Evolutionary conservation across 1,140 invertebrate genomes (phyloP).

Genomic region (Batillaria attramentaria): DNA sequence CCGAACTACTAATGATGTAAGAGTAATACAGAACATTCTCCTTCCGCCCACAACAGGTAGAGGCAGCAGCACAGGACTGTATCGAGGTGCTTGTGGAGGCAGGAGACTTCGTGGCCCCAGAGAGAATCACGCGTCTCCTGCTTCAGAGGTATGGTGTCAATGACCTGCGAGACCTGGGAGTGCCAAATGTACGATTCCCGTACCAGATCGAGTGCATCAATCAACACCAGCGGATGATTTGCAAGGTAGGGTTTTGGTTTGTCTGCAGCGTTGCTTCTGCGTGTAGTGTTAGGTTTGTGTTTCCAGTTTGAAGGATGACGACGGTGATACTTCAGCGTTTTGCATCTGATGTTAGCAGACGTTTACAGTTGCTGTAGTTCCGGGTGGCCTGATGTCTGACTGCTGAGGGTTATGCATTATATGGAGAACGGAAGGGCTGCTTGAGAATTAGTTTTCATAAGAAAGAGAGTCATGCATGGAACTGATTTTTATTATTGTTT

Average conservation of each 20-base stretch:
- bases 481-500: too few relatives aligned
- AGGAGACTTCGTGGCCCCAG: constrained; percentile 53
- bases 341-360: too few relatives aligned
- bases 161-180: constrained; percentile 37
- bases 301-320: too few relatives aligned
- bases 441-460: too few relatives aligned
- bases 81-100: constrained; percentile 60
- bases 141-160: constrained; percentile 46
- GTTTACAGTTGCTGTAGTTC: too few relatives aligned
- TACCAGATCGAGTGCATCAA: constrained; percentile 18
- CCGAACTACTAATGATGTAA: too few relatives aligned
- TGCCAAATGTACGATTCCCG: constrained; percentile 13
- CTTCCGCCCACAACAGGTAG: constrained; percentile 34
- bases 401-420: too few relatives aligned
- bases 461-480: too few relatives aligned
- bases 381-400: too few relatives aligned
- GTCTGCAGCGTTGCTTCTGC: neutral
- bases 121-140: constrained; percentile 54
- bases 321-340: too few relatives aligned
- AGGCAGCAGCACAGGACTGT: constrained; percentile 55
- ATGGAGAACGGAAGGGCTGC: too few relatives aligned
- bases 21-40: neutral
- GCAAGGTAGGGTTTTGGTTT: constrained; percentile 21
- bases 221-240: neutral
- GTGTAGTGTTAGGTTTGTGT: too few relatives aligned